A percentile compares a stretch with the other conserved stretches of the same genome.
Evolutionary conservation across 1,140 invertebrate species (phyloP).

Genomic region (Drosophila sproati): DNA sequence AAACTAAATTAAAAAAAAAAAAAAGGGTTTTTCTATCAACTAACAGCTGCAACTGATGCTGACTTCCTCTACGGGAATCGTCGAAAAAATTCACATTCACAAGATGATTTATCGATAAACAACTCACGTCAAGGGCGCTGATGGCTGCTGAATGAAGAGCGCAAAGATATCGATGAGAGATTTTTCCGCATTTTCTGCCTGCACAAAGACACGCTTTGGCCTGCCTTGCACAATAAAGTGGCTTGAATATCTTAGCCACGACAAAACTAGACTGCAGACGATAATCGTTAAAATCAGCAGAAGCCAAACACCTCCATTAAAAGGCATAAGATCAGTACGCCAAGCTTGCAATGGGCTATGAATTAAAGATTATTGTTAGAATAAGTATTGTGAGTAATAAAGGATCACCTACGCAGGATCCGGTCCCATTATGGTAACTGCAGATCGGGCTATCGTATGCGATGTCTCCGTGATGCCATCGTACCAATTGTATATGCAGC

Average conservation of each 20-base stretch:
- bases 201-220: slow-evolving; percentile 9
- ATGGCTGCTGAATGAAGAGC: slow-evolving; percentile 80
- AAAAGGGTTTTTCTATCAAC: too few relatives aligned
- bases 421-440: slow-evolving; percentile 76
- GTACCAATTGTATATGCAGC: slow-evolving; percentile 83
- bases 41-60: too few relatives aligned
- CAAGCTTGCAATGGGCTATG: slow-evolving; percentile 62
- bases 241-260: slow-evolving; percentile 51
- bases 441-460: slow-evolving; percentile 68
- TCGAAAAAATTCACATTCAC: too few relatives aligned
- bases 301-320: slow-evolving; percentile 62
- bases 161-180: slow-evolving; percentile 74
- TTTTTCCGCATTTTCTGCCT: slow-evolving; percentile 52
- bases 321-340: slow-evolving; percentile 71
- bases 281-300: slow-evolving; percentile 56
- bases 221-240: neutral
- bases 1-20: too few relatives aligned
- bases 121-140: slow-evolving; percentile 47
- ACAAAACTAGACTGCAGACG: slow-evolving; percentile 55
- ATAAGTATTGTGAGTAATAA: neutral
- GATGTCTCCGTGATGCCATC: slow-evolving; percentile 75
- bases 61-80: too few relatives aligned
- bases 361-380: neutral
- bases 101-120: neutral
- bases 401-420: slow-evolving; percentile 59